Conservation (phyloP, 2,888 invertebrate species). For the Caenorhabditis virilis region DNA sequence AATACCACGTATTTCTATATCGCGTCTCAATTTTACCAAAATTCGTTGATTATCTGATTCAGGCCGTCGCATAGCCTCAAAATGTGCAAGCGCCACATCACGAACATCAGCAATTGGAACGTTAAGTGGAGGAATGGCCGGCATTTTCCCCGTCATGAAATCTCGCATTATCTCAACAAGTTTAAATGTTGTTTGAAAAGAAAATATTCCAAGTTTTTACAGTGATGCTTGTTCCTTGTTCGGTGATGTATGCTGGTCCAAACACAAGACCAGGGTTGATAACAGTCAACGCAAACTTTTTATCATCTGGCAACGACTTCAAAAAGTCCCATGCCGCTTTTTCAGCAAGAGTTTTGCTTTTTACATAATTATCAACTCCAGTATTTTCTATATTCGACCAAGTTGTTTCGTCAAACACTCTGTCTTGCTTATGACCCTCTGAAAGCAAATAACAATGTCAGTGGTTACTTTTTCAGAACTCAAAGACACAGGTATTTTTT, state of each 20-base stretch:
- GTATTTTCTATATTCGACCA: slow-evolving; percentile 58
- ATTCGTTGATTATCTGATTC: slow-evolving; percentile 71
- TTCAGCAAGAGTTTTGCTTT: slow-evolving; percentile 72
- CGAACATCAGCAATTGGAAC: slow-evolving; percentile 72
- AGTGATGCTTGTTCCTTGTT: slow-evolving; percentile 63
- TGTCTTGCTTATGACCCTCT: slow-evolving; percentile 62
- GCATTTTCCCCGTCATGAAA: slow-evolving; percentile 63
- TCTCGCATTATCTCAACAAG: slow-evolving; percentile 57
- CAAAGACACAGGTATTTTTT: neutral
- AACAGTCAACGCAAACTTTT: slow-evolving; percentile 69
- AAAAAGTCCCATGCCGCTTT: slow-evolving; percentile 74
- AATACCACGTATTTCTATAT: too few relatives aligned
- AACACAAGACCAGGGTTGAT: slow-evolving; percentile 72
- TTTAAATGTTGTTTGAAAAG: slow-evolving; percentile 3
- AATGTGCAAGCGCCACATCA: slow-evolving; percentile 72
- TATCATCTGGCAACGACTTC: slow-evolving; percentile 21
- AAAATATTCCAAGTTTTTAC: slow-evolving; percentile 28
- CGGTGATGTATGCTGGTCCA: slow-evolving; percentile 71
- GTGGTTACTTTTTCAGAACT: too few relatives aligned
- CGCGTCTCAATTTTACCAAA: too few relatives aligned
- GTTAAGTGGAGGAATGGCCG: slow-evolving; percentile 69
- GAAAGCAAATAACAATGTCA: too few relatives aligned
- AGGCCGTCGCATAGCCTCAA: slow-evolving; percentile 71
- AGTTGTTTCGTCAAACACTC: slow-evolving; percentile 56
- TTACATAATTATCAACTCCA: slow-evolving; percentile 52